A percentile compares a stretch with the other conserved stretches of the same genome.
phyloP scores from a whole-genome alignment of 2,113 vertebrate genomes.

The Leuciscus idus region DNA sequence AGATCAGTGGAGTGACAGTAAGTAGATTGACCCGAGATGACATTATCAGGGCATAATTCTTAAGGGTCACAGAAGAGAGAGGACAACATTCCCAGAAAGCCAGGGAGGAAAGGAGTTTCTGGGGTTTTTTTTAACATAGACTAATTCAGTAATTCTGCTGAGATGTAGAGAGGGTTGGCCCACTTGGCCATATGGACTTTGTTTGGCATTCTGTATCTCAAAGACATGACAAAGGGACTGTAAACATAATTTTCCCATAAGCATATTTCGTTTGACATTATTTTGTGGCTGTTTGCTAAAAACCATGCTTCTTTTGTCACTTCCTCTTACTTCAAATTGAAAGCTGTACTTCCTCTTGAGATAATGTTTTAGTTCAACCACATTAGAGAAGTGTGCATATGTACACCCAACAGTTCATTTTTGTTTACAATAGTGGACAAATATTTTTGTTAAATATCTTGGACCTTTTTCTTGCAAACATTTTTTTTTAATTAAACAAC shows the following conservation, averaged over 20 bases:
- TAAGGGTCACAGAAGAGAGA: not conserved
- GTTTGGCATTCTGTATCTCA: not conserved
- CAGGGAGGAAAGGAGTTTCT: not conserved
- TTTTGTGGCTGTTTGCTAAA: not conserved
- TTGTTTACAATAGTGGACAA: not conserved
- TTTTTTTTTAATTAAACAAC: too few species aligned
- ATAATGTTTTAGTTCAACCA: not conserved
- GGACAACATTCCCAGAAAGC: slow-evolving; percentile 31
- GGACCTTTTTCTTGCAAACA: not conserved
- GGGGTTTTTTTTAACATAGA: not conserved
- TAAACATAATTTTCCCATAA: not conserved
- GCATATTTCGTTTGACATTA: not conserved
- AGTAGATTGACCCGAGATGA: not conserved
- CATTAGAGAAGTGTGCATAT: not conserved
- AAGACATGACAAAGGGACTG: not conserved
- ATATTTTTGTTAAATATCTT: not conserved
- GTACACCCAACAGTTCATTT: not conserved
- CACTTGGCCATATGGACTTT: slow-evolving; percentile 15
- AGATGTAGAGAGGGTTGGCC: not conserved
- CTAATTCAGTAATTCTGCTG: not conserved
- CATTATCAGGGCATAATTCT: not conserved
- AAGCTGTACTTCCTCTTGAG: not conserved
- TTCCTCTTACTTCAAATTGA: not conserved
- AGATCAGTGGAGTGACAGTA: not conserved
- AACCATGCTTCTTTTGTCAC: not conserved